These are phyloP conservation scores for Lophochroa leadbeateri DNA, from an alignment of 2,113 vertebrate species.

Conservation along the genomic window DNA sequence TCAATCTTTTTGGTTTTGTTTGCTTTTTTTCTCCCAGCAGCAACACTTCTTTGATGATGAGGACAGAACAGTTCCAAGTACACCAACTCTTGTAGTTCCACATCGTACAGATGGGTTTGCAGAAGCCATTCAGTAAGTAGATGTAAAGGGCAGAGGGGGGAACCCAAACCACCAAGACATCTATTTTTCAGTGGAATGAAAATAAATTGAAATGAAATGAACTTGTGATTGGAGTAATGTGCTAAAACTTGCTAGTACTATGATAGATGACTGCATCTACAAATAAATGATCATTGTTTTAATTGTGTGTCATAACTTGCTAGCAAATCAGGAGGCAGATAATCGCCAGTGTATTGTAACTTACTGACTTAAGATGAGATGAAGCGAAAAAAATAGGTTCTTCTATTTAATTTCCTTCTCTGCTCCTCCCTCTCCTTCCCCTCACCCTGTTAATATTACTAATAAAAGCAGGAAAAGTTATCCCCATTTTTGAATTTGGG, in stretches of 20 bases:
- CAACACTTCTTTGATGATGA: conserved; percentile 94
- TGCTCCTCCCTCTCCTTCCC: fast-evolving
- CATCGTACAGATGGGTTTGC: conserved; percentile 92
- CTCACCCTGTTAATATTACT: not conserved
- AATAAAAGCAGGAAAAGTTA: not conserved
- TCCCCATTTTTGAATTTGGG: fast-evolving
- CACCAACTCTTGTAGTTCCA: conserved; percentile 89
- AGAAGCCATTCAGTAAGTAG: conserved; percentile 93
- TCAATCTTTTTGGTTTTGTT: not conserved
- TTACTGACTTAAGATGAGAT: not conserved
- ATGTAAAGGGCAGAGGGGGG: not conserved
- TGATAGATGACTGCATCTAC: not conserved
- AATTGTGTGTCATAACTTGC: not conserved
- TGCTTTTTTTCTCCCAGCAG: conserved; percentile 57
- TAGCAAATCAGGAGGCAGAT: not conserved
- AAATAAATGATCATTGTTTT: not conserved
- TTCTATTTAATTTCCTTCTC: not conserved
- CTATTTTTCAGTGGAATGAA: not conserved
- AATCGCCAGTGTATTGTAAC: not conserved
- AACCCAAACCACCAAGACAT: not conserved
- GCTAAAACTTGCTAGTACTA: not conserved
- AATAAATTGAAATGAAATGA: not conserved
- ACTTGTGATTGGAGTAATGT: not conserved
- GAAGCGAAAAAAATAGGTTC: not conserved
- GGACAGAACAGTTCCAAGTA: conserved; percentile 95